A percentile compares a stretch with the other conserved stretches of the same genome.
These are phyloP conservation scores for Halocaridina rubra DNA, from an alignment of 2,888 invertebrate genomes.

Conservation along the genomic window DNA sequence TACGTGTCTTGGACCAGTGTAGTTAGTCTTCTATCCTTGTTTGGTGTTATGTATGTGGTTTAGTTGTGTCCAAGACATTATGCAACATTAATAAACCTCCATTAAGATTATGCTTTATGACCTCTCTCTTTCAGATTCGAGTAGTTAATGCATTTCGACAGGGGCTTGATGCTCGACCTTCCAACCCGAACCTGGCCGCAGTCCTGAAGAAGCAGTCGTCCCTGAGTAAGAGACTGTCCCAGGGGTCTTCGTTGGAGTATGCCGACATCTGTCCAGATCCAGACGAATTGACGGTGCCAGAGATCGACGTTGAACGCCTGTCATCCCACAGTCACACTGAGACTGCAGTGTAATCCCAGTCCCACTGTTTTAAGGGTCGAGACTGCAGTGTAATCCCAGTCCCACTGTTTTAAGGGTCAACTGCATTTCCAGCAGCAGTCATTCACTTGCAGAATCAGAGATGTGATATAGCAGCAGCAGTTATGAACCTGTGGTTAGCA, in stretches of 20 bases:
- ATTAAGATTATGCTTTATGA: slow-evolving; percentile 27
- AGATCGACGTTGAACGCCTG: slow-evolving; percentile 91
- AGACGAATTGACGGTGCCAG: slow-evolving; percentile 83
- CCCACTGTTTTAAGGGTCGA: no score
- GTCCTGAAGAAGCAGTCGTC: slow-evolving; percentile 94
- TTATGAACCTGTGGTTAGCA: slow-evolving; percentile 41
- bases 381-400: slow-evolving; percentile 82
- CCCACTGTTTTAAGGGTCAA: slow-evolving; percentile 56
- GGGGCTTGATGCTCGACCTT: slow-evolving; percentile 95
- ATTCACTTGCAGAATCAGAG: slow-evolving; percentile 36
- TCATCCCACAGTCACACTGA: slow-evolving; percentile 95
- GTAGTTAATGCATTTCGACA: slow-evolving; percentile 99
- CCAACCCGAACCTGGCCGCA: slow-evolving; percentile 91
- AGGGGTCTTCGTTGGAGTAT: slow-evolving; percentile 92
- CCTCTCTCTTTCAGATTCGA: slow-evolving; percentile 88
- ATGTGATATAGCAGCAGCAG: slow-evolving; percentile 52
- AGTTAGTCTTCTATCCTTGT: slow-evolving; percentile 55
- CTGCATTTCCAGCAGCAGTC: slow-evolving; percentile 58
- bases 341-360: slow-evolving; percentile 82
- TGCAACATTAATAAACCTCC: neutral
- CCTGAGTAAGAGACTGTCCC: slow-evolving; percentile 86
- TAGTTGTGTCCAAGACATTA: slow-evolving; percentile 57
- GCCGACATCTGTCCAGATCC: slow-evolving; percentile 83
- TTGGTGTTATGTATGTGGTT: slow-evolving; percentile 52
- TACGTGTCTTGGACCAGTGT: slow-evolving; percentile 54